These are phyloP conservation scores for Orthosia gracilis DNA, from an alignment of 2,888 invertebrate genomes.

Conservation along the genomic window DNA sequence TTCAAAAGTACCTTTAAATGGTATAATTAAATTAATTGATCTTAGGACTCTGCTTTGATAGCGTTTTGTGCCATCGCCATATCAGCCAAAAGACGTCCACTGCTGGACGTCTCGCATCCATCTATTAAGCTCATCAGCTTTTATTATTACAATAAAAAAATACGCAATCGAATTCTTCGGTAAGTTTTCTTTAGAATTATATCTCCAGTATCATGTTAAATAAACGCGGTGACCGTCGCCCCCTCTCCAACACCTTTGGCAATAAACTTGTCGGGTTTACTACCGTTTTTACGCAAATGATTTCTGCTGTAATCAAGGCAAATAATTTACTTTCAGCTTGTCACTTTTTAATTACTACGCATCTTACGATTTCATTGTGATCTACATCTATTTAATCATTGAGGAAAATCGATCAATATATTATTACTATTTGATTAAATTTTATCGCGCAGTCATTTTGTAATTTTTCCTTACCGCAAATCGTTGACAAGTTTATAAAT, in stretches of 20 bases:
- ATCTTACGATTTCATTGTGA: constrained; percentile 28
- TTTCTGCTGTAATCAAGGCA: constrained; percentile 21
- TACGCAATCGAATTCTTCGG: neutral
- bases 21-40: neutral
- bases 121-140: neutral
- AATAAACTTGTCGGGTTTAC: constrained; percentile 21
- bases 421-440: constrained; percentile 2
- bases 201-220: constrained; percentile 8
- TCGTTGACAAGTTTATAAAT: constrained; percentile 12
- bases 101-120: no score
- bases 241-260: neutral
- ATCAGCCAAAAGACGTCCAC: no score
- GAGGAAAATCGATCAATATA: constrained; percentile 38
- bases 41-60: neutral
- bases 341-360: constrained; percentile 14
- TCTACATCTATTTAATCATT: constrained; percentile 1
- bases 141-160: constrained; percentile 7
- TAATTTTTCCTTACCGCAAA: constrained; percentile 3
- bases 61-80: neutral
- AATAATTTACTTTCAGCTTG: constrained; percentile 21
- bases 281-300: constrained; percentile 28
- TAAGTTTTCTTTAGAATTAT: constrained; percentile 13
- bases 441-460: no score
- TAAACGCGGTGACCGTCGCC: constrained; percentile 14
- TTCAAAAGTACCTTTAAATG: no score